Base-by-base conservation (phyloP, 2,888 invertebrate genomes). In the Nesidiocoris tenuis region DNA sequence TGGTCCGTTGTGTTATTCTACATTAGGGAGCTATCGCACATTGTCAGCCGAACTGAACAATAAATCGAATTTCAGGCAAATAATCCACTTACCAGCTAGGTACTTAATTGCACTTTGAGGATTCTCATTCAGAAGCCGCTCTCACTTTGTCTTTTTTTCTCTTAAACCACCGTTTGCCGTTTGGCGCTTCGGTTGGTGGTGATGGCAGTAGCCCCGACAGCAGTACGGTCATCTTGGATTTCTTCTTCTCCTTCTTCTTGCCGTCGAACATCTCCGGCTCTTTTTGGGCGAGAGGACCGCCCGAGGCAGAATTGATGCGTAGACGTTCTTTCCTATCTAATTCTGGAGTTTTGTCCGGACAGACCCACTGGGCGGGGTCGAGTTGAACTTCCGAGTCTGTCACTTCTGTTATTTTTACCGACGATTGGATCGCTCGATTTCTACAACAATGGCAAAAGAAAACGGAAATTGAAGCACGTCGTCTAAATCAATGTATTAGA, bases 341-440 rank as follows among this genome's bases (percentile, higher is more conserved):
- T 59, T 59, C 17, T 17, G 59, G 59, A 24, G 57, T 57, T 24
- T 70, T 70, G 9, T n/a, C 0, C 22, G 70, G 70, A 24, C 70
- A 70, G 17, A 59, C 70, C 70, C 70, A 70, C 9, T 70, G 57
- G n/a, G 59, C 22, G 1, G 70, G 70, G 17, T 70, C 25, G 24
- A 70, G 70, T 1, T 0, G 2, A 12, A 39, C 39, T 5, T 21
- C 5, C 0, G 57, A 18, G 22, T 57, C 23, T 18, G 57, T 16
- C 23, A 70, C 9, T 57, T 70, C 70, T 17, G 61, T 59, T 2
- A 70, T 17, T 0, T n/a, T 23, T 5, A 70, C 70, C 17, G 59
- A 18, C 1, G 70, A 9, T 57, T 18, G 22, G 57, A 59, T 12
- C 1, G 56, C 55, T 16, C 1, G 12, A 39, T 3, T 54, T 12